Conservation (phyloP, 1,140 invertebrate species). For the Vanessa atalanta region DNA sequence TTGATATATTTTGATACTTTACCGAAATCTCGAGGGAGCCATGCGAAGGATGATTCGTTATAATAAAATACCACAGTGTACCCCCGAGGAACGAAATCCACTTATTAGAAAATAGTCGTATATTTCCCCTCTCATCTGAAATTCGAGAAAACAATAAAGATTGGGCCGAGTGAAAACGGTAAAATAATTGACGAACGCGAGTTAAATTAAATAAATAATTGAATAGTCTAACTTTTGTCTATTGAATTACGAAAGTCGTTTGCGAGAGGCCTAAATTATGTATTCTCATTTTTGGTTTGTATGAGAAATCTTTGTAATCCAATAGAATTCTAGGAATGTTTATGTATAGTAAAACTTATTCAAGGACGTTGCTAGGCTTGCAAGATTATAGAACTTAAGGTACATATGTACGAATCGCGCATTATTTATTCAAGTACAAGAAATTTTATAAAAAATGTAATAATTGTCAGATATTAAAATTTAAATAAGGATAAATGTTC, state of each 20-base stretch:
- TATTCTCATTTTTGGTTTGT: slow-evolving; percentile 5
- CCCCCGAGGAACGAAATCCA: slow-evolving; percentile 18
- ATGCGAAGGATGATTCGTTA: slow-evolving; percentile 26
- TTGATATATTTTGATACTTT: slow-evolving; percentile 29
- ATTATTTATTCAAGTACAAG: background rate
- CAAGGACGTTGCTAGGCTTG: too few relatives aligned
- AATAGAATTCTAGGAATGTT: too few relatives aligned
- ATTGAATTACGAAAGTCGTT: slow-evolving; percentile 21
- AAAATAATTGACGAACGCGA: slow-evolving; percentile 15
- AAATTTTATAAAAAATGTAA: too few relatives aligned
- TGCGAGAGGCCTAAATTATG: slow-evolving; percentile 13
- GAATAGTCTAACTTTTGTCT: slow-evolving; percentile 21
- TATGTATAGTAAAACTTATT: too few relatives aligned
- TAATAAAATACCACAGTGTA: slow-evolving; percentile 26
- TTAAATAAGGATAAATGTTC: too few relatives aligned
- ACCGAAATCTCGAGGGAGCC: slow-evolving; percentile 11
- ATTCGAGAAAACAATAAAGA: slow-evolving; percentile 28
- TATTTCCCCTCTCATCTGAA: slow-evolving; percentile 19
- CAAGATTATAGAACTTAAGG: too few relatives aligned
- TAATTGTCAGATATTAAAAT: too few relatives aligned
- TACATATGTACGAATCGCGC: background rate
- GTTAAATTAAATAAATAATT: slow-evolving; percentile 30
- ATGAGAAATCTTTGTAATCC: background rate
- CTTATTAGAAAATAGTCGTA: slow-evolving; percentile 27
- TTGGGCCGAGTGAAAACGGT: slow-evolving; percentile 9